Evolutionary conservation across 2,888 invertebrate genomes (phyloP).

Genomic region (Lithophane semibrunnea): DNA sequence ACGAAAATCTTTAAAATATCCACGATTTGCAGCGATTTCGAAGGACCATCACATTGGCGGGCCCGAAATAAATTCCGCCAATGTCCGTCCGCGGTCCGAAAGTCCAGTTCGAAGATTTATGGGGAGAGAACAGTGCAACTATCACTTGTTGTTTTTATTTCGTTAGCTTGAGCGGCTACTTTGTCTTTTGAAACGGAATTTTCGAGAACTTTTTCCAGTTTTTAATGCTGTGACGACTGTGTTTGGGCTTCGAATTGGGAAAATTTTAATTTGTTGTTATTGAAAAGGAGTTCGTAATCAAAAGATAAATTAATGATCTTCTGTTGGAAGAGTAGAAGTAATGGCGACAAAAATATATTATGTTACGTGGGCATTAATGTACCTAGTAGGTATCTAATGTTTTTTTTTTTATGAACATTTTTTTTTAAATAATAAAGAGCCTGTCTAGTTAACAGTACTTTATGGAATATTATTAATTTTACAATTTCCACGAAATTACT

Average conservation of each 20-base stretch:
- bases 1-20: constrained; percentile 58
- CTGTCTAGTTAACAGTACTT: constrained; percentile 26
- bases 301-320: neutral
- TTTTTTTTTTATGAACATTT: neutral
- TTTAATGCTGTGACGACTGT: constrained; percentile 66
- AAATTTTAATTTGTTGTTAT: constrained; percentile 41
- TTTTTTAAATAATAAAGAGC: constrained; percentile 22
- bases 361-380: no score
- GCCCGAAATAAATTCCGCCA: constrained; percentile 86
- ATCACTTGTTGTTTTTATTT: constrained; percentile 85
- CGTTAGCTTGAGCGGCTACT: constrained; percentile 77
- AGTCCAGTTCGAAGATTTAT: constrained; percentile 84
- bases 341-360: neutral
- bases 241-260: constrained; percentile 35
- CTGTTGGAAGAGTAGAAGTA: neutral
- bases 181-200: constrained; percentile 79
- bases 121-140: constrained; percentile 84
- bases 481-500: constrained; percentile 12
- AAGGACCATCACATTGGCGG: constrained; percentile 66
- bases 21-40: constrained; percentile 62
- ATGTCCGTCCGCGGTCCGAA: constrained; percentile 78
- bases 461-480: constrained; percentile 22
- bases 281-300: constrained; percentile 20
- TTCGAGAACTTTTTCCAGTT: constrained; percentile 74
- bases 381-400: no score